These are phyloP conservation scores for Chrysolina haemoptera DNA, from an alignment of 2,888 invertebrate genomes.

Conservation along the genomic window DNA sequence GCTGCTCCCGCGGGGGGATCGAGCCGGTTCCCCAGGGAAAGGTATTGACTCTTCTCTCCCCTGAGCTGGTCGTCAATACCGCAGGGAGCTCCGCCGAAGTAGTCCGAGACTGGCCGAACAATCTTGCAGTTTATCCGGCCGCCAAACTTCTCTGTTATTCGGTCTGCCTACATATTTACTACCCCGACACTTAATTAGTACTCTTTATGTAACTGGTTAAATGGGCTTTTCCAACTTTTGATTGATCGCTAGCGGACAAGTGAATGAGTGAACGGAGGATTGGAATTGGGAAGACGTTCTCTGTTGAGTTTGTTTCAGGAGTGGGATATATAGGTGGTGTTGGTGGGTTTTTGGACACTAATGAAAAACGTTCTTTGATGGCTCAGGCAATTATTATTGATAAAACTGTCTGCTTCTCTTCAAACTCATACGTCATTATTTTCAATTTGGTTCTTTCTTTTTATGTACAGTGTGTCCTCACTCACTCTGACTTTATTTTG, in stretches of 20 bases:
- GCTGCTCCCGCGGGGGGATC: constrained; percentile 53
- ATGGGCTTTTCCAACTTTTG: constrained; percentile 46
- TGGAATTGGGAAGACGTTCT: constrained; percentile 4
- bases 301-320: not conserved
- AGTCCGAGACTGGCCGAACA: constrained; percentile 63
- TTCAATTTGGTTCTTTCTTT: too few relatives aligned
- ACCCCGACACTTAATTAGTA: constrained; percentile 58
- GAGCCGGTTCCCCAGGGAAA: constrained; percentile 71
- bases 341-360: too few relatives aligned
- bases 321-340: too few relatives aligned
- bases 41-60: constrained; percentile 73
- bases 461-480: too few relatives aligned
- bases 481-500: too few relatives aligned
- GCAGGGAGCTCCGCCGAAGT: constrained; percentile 69
- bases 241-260: constrained; percentile 36
- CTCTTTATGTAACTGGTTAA: constrained; percentile 53
- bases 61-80: constrained; percentile 73
- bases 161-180: constrained; percentile 63
- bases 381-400: too few relatives aligned
- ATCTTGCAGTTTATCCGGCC: constrained; percentile 62
- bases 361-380: too few relatives aligned
- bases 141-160: constrained; percentile 64
- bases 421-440: too few relatives aligned
- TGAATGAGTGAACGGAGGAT: not conserved
- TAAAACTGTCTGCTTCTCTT: too few relatives aligned